Conservation (phyloP, 2,888 invertebrate species). For the Harpalus rufipes region DNA sequence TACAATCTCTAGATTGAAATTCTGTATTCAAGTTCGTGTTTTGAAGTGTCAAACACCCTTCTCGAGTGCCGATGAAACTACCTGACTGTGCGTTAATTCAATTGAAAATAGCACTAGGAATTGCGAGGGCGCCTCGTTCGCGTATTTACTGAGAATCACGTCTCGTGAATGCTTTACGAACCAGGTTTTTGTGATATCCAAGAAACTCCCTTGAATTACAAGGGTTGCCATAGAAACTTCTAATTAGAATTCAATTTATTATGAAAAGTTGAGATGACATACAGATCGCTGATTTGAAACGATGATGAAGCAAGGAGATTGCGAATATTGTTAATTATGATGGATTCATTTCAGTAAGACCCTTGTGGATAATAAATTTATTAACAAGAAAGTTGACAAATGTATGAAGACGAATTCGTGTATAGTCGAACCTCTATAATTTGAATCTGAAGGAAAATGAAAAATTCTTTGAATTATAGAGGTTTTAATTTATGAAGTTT, state of each 20-base stretch:
- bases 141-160: not conserved
- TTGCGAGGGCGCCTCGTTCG: not conserved
- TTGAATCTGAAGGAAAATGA: too few species aligned
- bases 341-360: not conserved
- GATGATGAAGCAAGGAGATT: conserved; percentile 1
- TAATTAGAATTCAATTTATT: conserved; percentile 35
- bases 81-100: conserved; percentile 34
- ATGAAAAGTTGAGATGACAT: not conserved
- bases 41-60: conserved; percentile 26
- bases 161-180: conserved; percentile 35
- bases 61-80: conserved; percentile 10
- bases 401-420: too few species aligned
- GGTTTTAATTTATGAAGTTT: too few species aligned
- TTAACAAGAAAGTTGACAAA: too few species aligned
- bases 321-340: conserved; percentile 2
- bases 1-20: conserved; percentile 11
- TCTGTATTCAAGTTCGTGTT: conserved; percentile 15
- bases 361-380: too few species aligned
- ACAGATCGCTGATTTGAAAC: not conserved
- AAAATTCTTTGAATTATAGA: too few species aligned
- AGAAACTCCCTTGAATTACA: conserved; percentile 25
- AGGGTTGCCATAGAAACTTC: conserved; percentile 44
- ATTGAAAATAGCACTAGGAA: conserved; percentile 23
- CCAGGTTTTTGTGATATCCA: conserved; percentile 37
- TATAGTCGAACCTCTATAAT: too few species aligned